Conservation (phyloP, 2,888 invertebrate species). For the Sisyra terminalis region DNA sequence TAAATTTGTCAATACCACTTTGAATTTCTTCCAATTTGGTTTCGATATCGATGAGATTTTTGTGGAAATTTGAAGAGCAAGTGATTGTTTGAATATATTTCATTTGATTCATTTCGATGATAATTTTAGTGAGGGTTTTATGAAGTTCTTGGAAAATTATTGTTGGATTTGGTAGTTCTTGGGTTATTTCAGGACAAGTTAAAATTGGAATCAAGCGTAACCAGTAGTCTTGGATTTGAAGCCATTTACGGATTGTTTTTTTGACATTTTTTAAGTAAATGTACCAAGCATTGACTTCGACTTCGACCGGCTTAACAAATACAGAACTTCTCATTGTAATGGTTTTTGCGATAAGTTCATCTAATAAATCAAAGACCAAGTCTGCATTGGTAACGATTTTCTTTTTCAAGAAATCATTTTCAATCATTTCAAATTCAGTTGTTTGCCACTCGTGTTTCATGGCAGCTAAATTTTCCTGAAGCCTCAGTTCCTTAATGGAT, state of each 20-base stretch:
- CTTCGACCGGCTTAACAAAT: constrained; percentile 69
- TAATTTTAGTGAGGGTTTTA: constrained; percentile 45
- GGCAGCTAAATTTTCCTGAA: constrained; percentile 55
- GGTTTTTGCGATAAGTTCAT: constrained; percentile 71
- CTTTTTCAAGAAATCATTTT: constrained; percentile 57
- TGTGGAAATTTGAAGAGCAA: constrained; percentile 48
- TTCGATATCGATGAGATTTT: constrained; percentile 50
- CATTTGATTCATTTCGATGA: constrained; percentile 42
- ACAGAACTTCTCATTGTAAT: constrained; percentile 74
- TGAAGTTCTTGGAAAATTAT: constrained; percentile 60
- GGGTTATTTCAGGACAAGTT: constrained; percentile 69
- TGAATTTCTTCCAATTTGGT: constrained; percentile 61
- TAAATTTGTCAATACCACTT: constrained; percentile 64
- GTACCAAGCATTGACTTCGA: constrained; percentile 54
- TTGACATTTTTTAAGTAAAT: constrained; percentile 51
- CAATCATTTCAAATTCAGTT: constrained; percentile 49
- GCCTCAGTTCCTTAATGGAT: constrained; percentile 60
- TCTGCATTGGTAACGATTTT: constrained; percentile 54
- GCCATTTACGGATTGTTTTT: constrained; percentile 66
- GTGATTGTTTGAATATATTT: constrained; percentile 48
- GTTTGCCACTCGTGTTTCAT: constrained; percentile 73
- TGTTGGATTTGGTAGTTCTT: constrained; percentile 75
- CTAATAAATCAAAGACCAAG: constrained; percentile 61
- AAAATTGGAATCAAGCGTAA: constrained; percentile 74
- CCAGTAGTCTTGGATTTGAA: constrained; percentile 28